Evolutionary conservation across 2,113 vertebrate species (phyloP), one percentile per base, ranked within the genome.

Genomic region (Ia io): DNA sequence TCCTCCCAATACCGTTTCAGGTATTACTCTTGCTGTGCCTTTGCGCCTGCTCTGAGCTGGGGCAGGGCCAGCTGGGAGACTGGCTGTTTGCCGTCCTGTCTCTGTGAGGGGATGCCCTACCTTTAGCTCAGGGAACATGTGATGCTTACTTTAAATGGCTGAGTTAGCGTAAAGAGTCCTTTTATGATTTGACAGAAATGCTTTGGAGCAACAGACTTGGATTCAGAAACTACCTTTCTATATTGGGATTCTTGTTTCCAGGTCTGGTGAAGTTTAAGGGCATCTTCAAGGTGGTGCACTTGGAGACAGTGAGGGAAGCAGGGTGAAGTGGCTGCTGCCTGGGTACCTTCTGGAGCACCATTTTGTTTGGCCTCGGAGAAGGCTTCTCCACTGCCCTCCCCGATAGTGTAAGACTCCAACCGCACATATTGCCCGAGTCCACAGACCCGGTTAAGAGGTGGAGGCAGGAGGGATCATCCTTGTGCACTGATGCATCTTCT

Each of bases 261-360:
- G 93, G 89, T 83, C 85, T 96, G 88, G 73, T 90, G 84, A 93
- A 78, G 61, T 85, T 97, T 92, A 92, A 95, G 73, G 90, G 93
- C 56, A 78, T 90, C 95, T 84, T 94, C 85, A 84, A 90, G 65
- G 59, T 90, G 70, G 11, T 79, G 18, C 17, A 65, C 83, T 92
- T 76, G 85, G 96, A 96, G 79, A 73, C 73, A 96, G 91, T 78
- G 84, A 95, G 73, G 93, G 91, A 44, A 88, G 69, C 71, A 22
- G 67, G 94, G 77, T 74, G 67, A 51, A 88, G 88, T 32, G 89
- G 47, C 71, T 91, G 88, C 65, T 69, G 20, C 51, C 9, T 35
- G 80, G 71, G 59, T 84, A 84, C 49, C 40, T 90, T 90, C 88
- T 35, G 71, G 84, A 92, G 88, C 77, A 84, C 82, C 79, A 76